These are phyloP conservation scores for Caenorhabditis sp. DNA, from an alignment of 2,888 invertebrate genomes.

Conservation along the genomic window DNA sequence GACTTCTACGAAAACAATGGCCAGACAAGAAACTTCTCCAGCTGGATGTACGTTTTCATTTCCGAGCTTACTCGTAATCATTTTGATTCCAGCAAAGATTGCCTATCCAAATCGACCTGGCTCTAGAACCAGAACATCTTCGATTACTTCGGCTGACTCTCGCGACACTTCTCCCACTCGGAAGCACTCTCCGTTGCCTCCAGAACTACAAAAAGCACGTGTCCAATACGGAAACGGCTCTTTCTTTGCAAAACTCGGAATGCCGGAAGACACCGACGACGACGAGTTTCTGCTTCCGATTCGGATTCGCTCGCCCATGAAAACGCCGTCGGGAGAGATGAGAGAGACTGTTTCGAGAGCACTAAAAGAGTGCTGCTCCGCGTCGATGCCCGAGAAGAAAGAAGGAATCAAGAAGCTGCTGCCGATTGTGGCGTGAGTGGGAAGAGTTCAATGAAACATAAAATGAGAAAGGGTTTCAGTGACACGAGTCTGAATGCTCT, in stretches of 20 bases:
- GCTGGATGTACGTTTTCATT: constrained; percentile 27
- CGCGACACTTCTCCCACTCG: constrained; percentile 41
- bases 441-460: too few relatives aligned
- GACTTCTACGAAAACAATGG: constrained; percentile 36
- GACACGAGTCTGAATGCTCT: constrained; percentile 13
- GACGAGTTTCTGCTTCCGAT: constrained; percentile 43
- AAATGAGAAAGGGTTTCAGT: constrained; percentile 5
- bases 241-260: constrained; percentile 38
- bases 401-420: constrained; percentile 41
- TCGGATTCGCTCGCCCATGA: constrained; percentile 16
- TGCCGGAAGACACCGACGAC: constrained; percentile 38
- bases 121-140: constrained; percentile 38
- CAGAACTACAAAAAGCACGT: constrained; percentile 27
- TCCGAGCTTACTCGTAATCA: neutral
- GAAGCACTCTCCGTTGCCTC: constrained; percentile 29
- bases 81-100: constrained; percentile 23
- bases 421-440: constrained; percentile 38
- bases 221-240: constrained; percentile 36
- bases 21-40: constrained; percentile 44
- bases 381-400: constrained; percentile 33
- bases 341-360: constrained; percentile 26
- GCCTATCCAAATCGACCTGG: constrained; percentile 29
- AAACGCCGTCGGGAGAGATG: constrained; percentile 14
- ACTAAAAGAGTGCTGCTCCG: constrained; percentile 37
- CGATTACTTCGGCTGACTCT: constrained; percentile 35